phyloP scores from a whole-genome alignment of 2,797 vertebrate species.

The Momotus momota region DNA sequence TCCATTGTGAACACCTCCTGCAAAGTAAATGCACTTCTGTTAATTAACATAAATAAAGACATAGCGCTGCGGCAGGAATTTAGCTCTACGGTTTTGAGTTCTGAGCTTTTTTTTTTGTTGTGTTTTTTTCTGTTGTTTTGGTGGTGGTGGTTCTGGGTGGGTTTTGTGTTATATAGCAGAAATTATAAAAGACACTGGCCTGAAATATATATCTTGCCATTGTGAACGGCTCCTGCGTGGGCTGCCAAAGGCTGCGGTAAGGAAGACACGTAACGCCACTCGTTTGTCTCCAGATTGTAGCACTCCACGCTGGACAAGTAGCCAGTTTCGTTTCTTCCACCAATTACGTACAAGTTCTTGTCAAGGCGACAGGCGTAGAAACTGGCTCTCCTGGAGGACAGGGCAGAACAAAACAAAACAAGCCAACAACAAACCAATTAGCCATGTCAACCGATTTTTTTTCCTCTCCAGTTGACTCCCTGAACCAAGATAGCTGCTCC shows the following conservation, averaged over 20 bases:
- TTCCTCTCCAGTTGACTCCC: background rate
- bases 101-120: fast-evolving
- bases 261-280: constrained; percentile 97
- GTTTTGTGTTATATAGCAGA: background rate
- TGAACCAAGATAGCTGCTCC: background rate
- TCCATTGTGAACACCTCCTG: constrained; percentile 98
- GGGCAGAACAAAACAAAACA: constrained; percentile 2
- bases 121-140: background rate
- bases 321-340: constrained; percentile 95
- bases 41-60: background rate
- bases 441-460: background rate
- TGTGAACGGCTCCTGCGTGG: constrained; percentile 96
- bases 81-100: background rate
- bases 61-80: background rate
- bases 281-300: constrained; percentile 97
- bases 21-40: constrained; percentile 33
- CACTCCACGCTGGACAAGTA: constrained; percentile 98
- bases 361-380: constrained; percentile 98
- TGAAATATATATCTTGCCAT: constrained; percentile 99
- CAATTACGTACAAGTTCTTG: constrained; percentile 97
- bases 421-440: constrained; percentile 31
- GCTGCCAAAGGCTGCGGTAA: constrained; percentile 96
- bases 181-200: constrained; percentile 82
- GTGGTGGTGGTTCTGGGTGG: background rate
- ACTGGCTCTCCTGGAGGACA: constrained; percentile 92